Percentiles rank a stretch among this genome's conserved stretches.
These are phyloP conservation scores for Drosophila kambysellisi DNA, from an alignment of 2,888 invertebrate species.

Conservation along the genomic window DNA sequence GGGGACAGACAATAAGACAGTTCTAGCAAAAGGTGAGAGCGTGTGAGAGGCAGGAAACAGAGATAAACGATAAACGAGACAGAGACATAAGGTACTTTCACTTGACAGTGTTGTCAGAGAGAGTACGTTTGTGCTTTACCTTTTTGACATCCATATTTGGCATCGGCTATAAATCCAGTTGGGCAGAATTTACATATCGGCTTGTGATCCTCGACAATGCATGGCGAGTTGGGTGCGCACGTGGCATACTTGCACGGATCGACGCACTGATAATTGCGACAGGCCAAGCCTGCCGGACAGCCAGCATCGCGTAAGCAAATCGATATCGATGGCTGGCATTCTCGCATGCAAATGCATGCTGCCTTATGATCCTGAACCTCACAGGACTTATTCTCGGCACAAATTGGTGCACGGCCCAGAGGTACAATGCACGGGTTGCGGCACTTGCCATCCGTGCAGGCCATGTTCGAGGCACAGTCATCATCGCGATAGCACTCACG, in stretches of 20 bases:
- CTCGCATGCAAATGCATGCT: constrained; percentile 93
- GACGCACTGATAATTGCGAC: constrained; percentile 95
- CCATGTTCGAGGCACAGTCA: constrained; percentile 94
- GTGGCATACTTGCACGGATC: constrained; percentile 95
- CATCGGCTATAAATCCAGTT: constrained; percentile 95
- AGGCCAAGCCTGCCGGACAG: constrained; percentile 93
- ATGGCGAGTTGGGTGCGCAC: constrained; percentile 94
- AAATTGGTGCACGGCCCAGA: constrained; percentile 87
- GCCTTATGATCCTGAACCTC: constrained; percentile 95
- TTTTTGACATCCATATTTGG: constrained; percentile 97
- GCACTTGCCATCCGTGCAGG: constrained; percentile 93
- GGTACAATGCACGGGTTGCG: constrained; percentile 93
- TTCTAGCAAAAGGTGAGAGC: constrained; percentile 70
- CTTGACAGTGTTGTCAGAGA: constrained; percentile 71
- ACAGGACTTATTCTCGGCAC: constrained; percentile 93
- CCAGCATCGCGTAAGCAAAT: constrained; percentile 96
- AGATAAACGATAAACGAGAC: constrained; percentile 60
- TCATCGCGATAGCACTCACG: constrained; percentile 92
- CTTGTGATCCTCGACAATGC: constrained; percentile 97
- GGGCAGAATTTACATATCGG: constrained; percentile 98
- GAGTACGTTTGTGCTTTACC: constrained; percentile 89
- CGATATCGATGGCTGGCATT: constrained; percentile 93
- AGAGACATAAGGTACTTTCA: constrained; percentile 66
- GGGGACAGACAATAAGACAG: constrained; percentile 68
- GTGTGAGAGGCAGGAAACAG: constrained; percentile 73